Conservation (phyloP, 2,113 vertebrate genomes). For the Varanus komodoensis region DNA sequence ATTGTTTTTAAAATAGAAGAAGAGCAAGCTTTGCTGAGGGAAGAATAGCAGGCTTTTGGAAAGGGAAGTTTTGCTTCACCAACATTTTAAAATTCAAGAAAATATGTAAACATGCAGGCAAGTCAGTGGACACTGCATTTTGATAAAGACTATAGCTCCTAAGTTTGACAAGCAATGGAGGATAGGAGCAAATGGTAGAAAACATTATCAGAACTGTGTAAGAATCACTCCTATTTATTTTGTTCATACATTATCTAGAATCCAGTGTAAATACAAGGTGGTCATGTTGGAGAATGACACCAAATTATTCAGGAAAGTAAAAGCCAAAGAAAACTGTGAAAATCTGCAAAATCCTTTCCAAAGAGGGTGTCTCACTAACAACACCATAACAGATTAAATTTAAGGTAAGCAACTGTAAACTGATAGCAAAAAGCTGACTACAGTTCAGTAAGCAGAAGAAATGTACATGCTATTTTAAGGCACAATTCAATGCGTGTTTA, state of each 20-base stretch:
- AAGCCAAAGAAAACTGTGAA: neutral
- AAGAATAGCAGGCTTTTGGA: neutral
- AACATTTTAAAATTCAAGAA: neutral
- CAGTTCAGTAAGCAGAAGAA: neutral
- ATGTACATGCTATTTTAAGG: neutral
- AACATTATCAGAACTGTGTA: neutral
- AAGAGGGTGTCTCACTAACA: too few species aligned
- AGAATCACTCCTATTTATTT: neutral
- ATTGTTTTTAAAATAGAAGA: neutral
- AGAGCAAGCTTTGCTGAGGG: neutral
- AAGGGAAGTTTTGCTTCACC: neutral
- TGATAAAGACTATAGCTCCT: neutral
- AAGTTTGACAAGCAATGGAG: neutral
- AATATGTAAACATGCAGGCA: neutral
- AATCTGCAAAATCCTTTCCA: neutral
- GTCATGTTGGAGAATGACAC: neutral
- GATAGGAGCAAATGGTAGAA: neutral
- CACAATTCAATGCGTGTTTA: too few species aligned
- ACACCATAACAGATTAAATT: neutral
- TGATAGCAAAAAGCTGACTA: neutral
- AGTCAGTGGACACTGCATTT: neutral
- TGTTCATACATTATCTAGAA: neutral
- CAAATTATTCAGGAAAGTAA: neutral
- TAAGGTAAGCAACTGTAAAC: neutral
- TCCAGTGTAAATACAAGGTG: neutral